Evolutionary conservation across 2,888 invertebrate species (phyloP).

Genomic region (Xanthorhoe spadicearia): DNA sequence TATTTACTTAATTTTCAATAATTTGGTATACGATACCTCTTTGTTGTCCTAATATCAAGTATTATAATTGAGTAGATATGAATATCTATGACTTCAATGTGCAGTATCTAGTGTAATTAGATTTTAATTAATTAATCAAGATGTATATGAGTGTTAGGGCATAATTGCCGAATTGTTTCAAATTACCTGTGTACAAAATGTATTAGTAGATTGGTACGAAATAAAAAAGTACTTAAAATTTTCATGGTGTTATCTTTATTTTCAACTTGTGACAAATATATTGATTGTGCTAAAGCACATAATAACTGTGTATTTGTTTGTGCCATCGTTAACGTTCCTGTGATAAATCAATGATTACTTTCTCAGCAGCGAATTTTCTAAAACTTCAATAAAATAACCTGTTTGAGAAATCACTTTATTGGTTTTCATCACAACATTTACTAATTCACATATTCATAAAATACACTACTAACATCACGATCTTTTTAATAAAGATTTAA

Average conservation of each 20-base stretch:
- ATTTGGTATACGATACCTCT: slow-evolving; percentile 57
- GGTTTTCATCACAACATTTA: too few relatives aligned
- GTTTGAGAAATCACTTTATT: too few relatives aligned
- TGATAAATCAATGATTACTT: too few relatives aligned
- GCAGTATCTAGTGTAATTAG: slow-evolving; percentile 35
- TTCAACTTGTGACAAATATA: not conserved
- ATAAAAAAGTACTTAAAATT: slow-evolving; percentile 52
- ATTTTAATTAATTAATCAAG: slow-evolving; percentile 55
- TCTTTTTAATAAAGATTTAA: too few relatives aligned
- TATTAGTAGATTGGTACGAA: slow-evolving; percentile 78
- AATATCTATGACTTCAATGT: slow-evolving; percentile 21
- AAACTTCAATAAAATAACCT: too few relatives aligned
- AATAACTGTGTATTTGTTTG: too few relatives aligned
- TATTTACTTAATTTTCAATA: slow-evolving; percentile 43
- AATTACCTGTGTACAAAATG: slow-evolving; percentile 75
- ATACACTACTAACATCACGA: too few relatives aligned
- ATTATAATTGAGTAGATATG: slow-evolving; percentile 32
- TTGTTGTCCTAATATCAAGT: slow-evolving; percentile 40
- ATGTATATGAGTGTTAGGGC: slow-evolving; percentile 77
- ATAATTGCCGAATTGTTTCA: slow-evolving; percentile 69
- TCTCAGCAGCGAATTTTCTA: too few relatives aligned
- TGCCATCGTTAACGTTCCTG: too few relatives aligned
- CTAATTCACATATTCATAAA: too few relatives aligned
- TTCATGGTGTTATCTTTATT: slow-evolving; percentile 5
- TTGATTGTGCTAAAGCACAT: too few relatives aligned